These are phyloP conservation scores for Caenorhabditis remanei DNA, from an alignment of 1,140 invertebrate species.

Conservation along the genomic window DNA sequence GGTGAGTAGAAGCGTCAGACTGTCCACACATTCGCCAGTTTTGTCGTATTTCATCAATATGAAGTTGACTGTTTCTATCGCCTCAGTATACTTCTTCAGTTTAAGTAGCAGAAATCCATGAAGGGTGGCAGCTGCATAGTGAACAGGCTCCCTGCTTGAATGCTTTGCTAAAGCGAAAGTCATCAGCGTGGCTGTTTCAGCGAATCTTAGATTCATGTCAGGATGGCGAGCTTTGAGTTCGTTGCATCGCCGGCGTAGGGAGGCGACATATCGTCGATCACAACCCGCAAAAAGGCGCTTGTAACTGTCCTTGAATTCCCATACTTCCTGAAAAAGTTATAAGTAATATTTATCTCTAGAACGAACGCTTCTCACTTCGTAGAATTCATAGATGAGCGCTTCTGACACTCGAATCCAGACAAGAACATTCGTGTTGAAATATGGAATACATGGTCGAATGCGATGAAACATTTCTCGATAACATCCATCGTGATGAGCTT, in stretches of 20 bases:
- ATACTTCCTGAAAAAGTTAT: not conserved
- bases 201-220: constrained; percentile 12
- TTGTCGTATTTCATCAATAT: not conserved
- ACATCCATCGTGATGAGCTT: constrained; percentile 30
- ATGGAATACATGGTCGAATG: constrained; percentile 24
- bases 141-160: constrained; percentile 29
- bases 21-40: not conserved
- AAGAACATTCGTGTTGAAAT: constrained; percentile 28
- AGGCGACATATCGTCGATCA: not conserved
- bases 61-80: constrained; percentile 14
- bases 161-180: constrained; percentile 9
- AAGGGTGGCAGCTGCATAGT: constrained; percentile 16
- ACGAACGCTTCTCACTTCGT: not conserved
- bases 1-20: not conserved
- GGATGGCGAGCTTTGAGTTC: not conserved
- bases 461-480: constrained; percentile 32
- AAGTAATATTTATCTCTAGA: not conserved
- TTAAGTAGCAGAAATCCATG: constrained; percentile 14
- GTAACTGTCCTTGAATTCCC: constrained; percentile 27
- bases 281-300: not conserved
- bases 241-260: not conserved
- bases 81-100: constrained; percentile 29
- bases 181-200: constrained; percentile 35
- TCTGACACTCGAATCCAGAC: constrained; percentile 15
- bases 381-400: constrained; percentile 2